Conservation (phyloP, 1,140 invertebrate genomes). For the Megathymus violae region DNA sequence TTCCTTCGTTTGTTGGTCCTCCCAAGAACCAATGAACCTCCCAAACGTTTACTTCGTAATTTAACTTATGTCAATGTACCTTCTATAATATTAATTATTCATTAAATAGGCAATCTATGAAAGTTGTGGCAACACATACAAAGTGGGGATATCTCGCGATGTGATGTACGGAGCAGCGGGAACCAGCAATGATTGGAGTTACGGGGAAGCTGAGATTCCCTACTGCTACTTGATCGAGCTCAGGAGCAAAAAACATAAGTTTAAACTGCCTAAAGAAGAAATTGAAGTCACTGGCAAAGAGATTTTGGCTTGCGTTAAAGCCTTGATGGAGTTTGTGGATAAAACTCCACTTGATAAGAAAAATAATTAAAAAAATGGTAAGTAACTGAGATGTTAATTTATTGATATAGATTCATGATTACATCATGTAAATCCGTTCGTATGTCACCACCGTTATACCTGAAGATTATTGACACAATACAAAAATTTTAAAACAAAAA, state of each 20-base stretch:
- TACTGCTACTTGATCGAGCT: conserved; percentile 90
- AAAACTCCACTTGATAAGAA: conserved; percentile 16
- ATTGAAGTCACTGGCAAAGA: conserved; percentile 87
- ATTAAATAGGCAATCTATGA: conserved; percentile 61
- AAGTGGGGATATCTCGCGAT: conserved; percentile 74
- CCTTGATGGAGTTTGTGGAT: conserved; percentile 83
- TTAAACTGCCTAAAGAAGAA: conserved; percentile 87
- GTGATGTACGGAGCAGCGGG: conserved; percentile 85
- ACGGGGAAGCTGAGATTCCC: conserved; percentile 85
- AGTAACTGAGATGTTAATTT: too few relatives aligned
- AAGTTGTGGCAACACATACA: conserved; percentile 67
- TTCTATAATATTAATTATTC: too few relatives aligned
- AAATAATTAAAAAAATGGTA: conserved; percentile 3
- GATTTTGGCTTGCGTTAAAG: conserved; percentile 86
- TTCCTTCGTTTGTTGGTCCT: too few relatives aligned
- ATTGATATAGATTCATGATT: too few relatives aligned
- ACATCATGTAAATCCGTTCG: too few relatives aligned
- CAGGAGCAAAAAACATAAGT: conserved; percentile 86
- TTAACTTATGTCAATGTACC: too few relatives aligned
- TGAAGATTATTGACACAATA: too few relatives aligned
- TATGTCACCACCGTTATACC: too few relatives aligned
- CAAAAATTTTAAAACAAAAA: too few relatives aligned
- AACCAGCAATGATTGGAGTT: conserved; percentile 88
- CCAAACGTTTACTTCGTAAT: too few relatives aligned
- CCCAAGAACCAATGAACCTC: too few relatives aligned